These are phyloP conservation scores for Radopholus similis DNA, from an alignment of 1,140 invertebrate species.

Conservation along the genomic window DNA sequence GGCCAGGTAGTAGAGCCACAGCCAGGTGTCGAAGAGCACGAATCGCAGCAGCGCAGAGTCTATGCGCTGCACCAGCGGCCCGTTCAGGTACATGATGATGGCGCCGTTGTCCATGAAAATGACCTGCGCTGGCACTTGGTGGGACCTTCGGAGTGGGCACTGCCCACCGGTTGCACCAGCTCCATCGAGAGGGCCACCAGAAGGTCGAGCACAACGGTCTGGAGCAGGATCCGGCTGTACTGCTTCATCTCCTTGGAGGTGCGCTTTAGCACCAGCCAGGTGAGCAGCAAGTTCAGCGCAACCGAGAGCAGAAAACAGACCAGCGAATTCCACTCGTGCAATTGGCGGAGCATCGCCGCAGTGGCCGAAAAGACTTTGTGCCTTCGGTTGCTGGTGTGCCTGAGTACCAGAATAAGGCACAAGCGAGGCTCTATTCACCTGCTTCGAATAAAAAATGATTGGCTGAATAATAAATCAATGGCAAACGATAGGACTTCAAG, in stretches of 20 bases:
- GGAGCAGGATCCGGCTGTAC: neutral
- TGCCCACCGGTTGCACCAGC: neutral
- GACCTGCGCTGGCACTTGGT: neutral
- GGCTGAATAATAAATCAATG: too few species aligned
- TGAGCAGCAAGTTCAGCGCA: too few species aligned
- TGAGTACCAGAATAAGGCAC: too few species aligned
- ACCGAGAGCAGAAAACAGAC: too few species aligned
- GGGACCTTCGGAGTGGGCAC: neutral
- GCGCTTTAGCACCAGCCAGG: neutral
- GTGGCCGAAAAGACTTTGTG: too few species aligned
- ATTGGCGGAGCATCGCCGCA: too few species aligned
- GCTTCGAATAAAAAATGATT: too few species aligned
- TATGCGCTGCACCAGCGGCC: neutral
- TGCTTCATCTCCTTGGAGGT: neutral
- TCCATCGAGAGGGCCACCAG: neutral
- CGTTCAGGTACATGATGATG: neutral
- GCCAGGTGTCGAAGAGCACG: neutral
- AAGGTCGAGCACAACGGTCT: neutral
- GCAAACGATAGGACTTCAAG: too few species aligned
- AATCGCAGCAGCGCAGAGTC: neutral
- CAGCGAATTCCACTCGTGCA: too few species aligned
- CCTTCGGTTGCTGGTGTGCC: too few species aligned
- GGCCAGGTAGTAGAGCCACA: neutral
- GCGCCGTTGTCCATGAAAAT: neutral
- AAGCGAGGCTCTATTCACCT: too few species aligned